A percentile compares a stretch with the other conserved stretches of the same genome.
Conservation (phyloP, 2,797 vertebrate species). For the Hozukius guyotensis region DNA sequence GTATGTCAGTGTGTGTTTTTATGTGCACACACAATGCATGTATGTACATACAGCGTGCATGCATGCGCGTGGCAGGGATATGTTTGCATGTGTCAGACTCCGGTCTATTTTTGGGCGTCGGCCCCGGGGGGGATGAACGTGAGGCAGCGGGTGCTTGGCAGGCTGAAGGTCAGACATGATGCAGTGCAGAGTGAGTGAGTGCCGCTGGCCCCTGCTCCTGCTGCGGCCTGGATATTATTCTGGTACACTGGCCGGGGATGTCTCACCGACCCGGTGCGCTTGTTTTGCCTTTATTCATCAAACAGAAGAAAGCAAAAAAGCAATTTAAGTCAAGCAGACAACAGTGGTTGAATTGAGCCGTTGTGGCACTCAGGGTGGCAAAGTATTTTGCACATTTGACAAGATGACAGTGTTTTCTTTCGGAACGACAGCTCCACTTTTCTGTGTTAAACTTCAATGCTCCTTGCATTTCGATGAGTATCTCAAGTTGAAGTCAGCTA, state of each 20-base stretch:
- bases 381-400: conserved; percentile 26
- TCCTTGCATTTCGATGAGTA: conserved; percentile 6
- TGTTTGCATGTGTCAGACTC: conserved; percentile 66
- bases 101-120: conserved; percentile 63
- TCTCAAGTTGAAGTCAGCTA: not conserved
- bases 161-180: conserved; percentile 77
- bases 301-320: conserved; percentile 10
- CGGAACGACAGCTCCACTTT: conserved; percentile 19
- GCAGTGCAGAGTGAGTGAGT: conserved; percentile 59
- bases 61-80: conserved; percentile 22
- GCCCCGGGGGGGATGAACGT: conserved; percentile 51
- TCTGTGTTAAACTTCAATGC: not conserved
- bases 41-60: conserved; percentile 4
- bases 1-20: not conserved
- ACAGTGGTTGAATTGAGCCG: conserved; percentile 27
- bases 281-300: conserved; percentile 48
- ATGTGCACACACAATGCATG: not conserved
- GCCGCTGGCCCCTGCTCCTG: conserved; percentile 58
- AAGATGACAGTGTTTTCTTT: conserved; percentile 36
- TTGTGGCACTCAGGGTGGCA: conserved; percentile 4
- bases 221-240: conserved; percentile 63
- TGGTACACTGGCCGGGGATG: conserved; percentile 38
- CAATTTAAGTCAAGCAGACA: conserved; percentile 21
- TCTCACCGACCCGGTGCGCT: conserved; percentile 23
- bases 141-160: conserved; percentile 60